A percentile compares a stretch with the other conserved stretches of the same genome.
These are phyloP conservation scores for Mergus octosetaceus DNA, from an alignment of 2,797 vertebrate genomes.

Conservation along the genomic window DNA sequence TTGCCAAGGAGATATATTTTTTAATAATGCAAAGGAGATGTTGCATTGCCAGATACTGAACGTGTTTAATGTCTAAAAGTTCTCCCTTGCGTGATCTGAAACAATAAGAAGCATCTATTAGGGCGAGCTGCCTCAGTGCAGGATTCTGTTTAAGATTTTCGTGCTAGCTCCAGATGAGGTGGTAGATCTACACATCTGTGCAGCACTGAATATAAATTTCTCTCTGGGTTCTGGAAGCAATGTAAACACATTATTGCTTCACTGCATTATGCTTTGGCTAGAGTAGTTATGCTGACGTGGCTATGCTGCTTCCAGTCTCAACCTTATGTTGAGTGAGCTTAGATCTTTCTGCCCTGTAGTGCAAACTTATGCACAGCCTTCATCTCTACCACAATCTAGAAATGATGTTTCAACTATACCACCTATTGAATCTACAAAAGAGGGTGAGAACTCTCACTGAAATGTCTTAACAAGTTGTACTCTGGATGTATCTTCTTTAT, in stretches of 20 bases:
- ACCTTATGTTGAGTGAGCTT: not conserved
- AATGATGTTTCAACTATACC: not conserved
- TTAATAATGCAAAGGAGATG: slow-evolving; percentile 13
- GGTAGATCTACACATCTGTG: slow-evolving; percentile 35
- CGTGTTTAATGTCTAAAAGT: slow-evolving; percentile 3
- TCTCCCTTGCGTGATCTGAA: slow-evolving; percentile 31
- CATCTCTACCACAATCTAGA: not conserved
- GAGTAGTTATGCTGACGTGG: not conserved
- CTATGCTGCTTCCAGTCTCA: not conserved
- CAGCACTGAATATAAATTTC: not conserved
- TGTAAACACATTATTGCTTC: not conserved
- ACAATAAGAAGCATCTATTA: slow-evolving; percentile 3
- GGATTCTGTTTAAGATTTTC: slow-evolving; percentile 46
- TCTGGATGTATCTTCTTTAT: not conserved
- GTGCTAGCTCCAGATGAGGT: slow-evolving; percentile 43
- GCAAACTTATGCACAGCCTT: not conserved
- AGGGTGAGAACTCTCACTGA: not conserved
- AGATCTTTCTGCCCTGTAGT: not conserved
- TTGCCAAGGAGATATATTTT: not conserved
- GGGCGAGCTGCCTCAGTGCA: not conserved
- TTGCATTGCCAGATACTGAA: not conserved
- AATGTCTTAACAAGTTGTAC: not conserved
- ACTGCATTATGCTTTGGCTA: slow-evolving; percentile 48
- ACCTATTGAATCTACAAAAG: not conserved
- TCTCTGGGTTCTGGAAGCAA: slow-evolving; percentile 1